Conservation (phyloP, 2,888 invertebrate genomes). For the Erynnis tages region DNA sequence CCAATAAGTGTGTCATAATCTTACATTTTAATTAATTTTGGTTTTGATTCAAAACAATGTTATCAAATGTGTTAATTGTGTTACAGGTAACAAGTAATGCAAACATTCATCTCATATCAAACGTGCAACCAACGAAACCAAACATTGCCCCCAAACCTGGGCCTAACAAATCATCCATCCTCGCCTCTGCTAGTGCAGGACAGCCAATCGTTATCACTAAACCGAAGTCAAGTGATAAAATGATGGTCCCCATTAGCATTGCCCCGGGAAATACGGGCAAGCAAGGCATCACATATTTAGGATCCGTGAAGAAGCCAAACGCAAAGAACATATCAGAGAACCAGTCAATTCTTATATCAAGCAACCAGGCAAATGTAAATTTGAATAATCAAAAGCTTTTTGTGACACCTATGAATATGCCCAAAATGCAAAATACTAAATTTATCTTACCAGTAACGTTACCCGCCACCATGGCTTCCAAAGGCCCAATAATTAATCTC, state of each 20-base stretch:
- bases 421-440: slow-evolving; percentile 80
- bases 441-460: slow-evolving; percentile 76
- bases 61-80: slow-evolving; percentile 15
- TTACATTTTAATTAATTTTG: no score
- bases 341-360: slow-evolving; percentile 71
- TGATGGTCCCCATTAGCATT: slow-evolving; percentile 75
- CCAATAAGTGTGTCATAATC: no score
- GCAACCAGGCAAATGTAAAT: slow-evolving; percentile 65
- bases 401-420: slow-evolving; percentile 80
- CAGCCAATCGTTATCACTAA: slow-evolving; percentile 83
- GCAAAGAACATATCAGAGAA: slow-evolving; percentile 62
- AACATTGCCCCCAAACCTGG: slow-evolving; percentile 67
- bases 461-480: slow-evolving; percentile 79
- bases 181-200: slow-evolving; percentile 63
- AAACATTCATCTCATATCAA: slow-evolving; percentile 71
- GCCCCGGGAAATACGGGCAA: slow-evolving; percentile 64
- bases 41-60: slow-evolving; percentile 6
- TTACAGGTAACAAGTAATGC: slow-evolving; percentile 71
- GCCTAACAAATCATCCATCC: slow-evolving; percentile 64
- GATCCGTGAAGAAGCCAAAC: slow-evolving; percentile 77
- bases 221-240: slow-evolving; percentile 70
- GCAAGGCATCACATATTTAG: slow-evolving; percentile 74
- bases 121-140: slow-evolving; percentile 63
- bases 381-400: slow-evolving; percentile 79
- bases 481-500: slow-evolving; percentile 84